These are phyloP conservation scores for Chymomyza procnemis DNA, from an alignment of 2,888 invertebrate species.

Conservation along the genomic window DNA sequence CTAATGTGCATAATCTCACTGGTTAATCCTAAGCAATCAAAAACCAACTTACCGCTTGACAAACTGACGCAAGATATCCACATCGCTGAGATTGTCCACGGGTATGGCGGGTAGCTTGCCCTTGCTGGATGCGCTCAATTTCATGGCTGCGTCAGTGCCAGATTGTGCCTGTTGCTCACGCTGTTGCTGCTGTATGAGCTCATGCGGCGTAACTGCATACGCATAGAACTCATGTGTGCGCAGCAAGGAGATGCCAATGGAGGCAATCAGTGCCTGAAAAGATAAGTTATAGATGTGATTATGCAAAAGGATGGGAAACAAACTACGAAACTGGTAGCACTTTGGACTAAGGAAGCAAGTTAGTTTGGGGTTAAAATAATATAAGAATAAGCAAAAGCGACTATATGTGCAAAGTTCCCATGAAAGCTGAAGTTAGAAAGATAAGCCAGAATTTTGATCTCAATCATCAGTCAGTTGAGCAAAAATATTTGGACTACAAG, in stretches of 20 bases:
- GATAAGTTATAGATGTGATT: neutral
- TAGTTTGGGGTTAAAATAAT: no score
- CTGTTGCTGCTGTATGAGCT: conserved; percentile 70
- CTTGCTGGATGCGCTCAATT: conserved; percentile 25
- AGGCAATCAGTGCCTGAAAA: conserved; percentile 69
- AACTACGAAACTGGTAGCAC: no score
- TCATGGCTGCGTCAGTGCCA: conserved; percentile 6
- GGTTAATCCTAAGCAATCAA: conserved; percentile 10
- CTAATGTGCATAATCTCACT: neutral
- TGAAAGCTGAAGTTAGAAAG: no score
- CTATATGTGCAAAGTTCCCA: no score
- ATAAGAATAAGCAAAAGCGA: no score
- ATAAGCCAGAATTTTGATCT: no score
- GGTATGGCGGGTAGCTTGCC: conserved; percentile 78
- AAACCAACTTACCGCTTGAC: conserved; percentile 82
- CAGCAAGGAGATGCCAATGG: conserved; percentile 76
- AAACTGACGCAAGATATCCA: conserved; percentile 90
- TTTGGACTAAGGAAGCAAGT: no score
- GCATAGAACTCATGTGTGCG: conserved; percentile 77
- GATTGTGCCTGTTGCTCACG: conserved; percentile 29
- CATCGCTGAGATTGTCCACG: conserved; percentile 78
- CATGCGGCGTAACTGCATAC: conserved; percentile 77
- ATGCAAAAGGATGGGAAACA: no score
- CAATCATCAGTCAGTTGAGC: no score
- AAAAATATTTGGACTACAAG: no score